Conservation (phyloP, 2,888 invertebrate genomes). For the Andrena chrysosceles region DNA sequence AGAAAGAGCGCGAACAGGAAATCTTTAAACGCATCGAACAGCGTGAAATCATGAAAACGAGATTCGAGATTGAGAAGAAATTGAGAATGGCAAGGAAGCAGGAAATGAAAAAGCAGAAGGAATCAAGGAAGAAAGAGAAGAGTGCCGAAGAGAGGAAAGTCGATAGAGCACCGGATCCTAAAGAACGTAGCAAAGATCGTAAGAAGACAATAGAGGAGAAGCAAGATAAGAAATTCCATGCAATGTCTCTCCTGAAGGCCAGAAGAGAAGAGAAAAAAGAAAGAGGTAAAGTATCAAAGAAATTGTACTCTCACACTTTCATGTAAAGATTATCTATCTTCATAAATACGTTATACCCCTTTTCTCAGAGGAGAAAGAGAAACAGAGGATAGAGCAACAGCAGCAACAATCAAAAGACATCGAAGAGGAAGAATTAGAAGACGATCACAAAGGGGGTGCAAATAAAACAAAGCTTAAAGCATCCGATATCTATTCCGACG, state of each 20-base stretch:
- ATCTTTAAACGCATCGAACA: slow-evolving; percentile 98
- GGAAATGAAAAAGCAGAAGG: slow-evolving; percentile 88
- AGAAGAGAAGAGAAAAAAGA: slow-evolving; percentile 95
- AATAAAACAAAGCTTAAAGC: slow-evolving; percentile 91
- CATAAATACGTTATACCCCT: slow-evolving; percentile 13
- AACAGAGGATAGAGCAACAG: slow-evolving; percentile 85
- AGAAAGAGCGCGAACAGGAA: slow-evolving; percentile 98
- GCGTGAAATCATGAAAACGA: slow-evolving; percentile 96
- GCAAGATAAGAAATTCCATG: slow-evolving; percentile 95
- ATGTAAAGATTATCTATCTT: background rate
- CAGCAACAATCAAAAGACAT: slow-evolving; percentile 84
- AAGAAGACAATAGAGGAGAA: slow-evolving; percentile 96
- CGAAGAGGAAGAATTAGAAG: slow-evolving; percentile 83
- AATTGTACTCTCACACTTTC: background rate
- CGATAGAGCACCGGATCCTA: slow-evolving; percentile 87
- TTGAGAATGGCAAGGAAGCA: slow-evolving; percentile 93
- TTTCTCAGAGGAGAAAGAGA: slow-evolving; percentile 85
- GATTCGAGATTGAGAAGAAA: slow-evolving; percentile 98
- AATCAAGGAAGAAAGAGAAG: slow-evolving; percentile 84
- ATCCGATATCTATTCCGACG: slow-evolving; percentile 97
- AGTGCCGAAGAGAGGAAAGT: slow-evolving; percentile 87
- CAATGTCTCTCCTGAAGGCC: slow-evolving; percentile 96
- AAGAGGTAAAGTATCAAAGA: slow-evolving; percentile 85
- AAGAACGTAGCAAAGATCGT: slow-evolving; percentile 92
- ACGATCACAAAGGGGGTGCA: slow-evolving; percentile 81